Conservation (phyloP, 2,113 vertebrate genomes). For the Pygoscelis antarcticus region DNA sequence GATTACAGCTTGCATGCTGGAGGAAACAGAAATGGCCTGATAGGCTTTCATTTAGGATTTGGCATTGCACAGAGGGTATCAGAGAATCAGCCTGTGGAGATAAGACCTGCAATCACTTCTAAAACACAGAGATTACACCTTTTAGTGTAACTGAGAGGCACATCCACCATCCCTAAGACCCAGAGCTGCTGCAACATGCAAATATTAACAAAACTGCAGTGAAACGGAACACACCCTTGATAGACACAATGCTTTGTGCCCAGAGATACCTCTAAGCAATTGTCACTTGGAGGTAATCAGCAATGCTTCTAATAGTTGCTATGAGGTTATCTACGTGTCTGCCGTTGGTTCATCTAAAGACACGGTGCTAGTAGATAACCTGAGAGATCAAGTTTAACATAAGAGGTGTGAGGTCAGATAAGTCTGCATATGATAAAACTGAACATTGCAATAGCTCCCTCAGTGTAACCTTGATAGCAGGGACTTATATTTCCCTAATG, state of each 20-base stretch:
- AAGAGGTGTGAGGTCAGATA: background rate
- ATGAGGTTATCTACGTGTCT: rapidly evolving
- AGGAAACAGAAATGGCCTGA: background rate
- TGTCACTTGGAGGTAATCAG: background rate
- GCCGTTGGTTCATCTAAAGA: background rate
- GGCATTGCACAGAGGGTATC: background rate
- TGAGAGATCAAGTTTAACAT: background rate
- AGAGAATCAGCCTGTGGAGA: background rate
- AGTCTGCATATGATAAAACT: background rate
- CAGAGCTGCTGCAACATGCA: background rate
- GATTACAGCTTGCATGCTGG: background rate
- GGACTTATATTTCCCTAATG: background rate
- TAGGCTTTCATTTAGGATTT: background rate
- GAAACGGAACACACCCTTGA: background rate
- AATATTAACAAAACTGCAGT: background rate
- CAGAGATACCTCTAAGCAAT: background rate
- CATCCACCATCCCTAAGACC: background rate
- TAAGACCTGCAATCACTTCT: background rate
- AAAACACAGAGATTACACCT: background rate
- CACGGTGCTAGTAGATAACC: rapidly evolving
- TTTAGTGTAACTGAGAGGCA: background rate
- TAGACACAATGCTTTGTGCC: background rate
- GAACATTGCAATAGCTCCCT: background rate
- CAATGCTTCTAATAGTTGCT: background rate
- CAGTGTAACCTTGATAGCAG: background rate